These are phyloP conservation scores for Nemurella pictetii DNA, from an alignment of 2,888 invertebrate species.

Conservation along the genomic window DNA sequence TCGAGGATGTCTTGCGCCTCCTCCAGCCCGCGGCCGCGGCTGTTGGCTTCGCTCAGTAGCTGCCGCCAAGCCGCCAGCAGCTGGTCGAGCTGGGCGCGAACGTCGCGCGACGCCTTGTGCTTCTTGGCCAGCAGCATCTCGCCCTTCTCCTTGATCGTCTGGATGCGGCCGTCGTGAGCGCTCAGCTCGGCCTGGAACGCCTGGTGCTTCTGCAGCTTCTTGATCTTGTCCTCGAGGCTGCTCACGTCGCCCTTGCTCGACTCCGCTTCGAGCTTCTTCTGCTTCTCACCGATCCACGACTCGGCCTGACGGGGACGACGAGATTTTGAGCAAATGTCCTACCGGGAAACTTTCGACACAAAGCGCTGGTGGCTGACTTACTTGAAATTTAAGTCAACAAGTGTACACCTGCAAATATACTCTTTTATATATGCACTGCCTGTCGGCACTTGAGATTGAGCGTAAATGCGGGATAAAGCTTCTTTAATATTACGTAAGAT, in stretches of 20 bases:
- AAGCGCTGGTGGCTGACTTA: too few relatives aligned
- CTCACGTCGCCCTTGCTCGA: constrained; percentile 73
- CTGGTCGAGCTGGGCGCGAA: constrained; percentile 68
- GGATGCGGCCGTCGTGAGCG: constrained; percentile 83
- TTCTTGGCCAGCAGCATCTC: constrained; percentile 69
- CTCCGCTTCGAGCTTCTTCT: constrained; percentile 82
- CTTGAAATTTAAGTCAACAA: too few relatives aligned
- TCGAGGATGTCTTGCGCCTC: constrained; percentile 97
- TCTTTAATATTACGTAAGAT: too few relatives aligned
- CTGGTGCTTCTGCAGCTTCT: constrained; percentile 91
- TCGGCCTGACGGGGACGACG: constrained; percentile 70
- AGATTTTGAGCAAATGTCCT: too few relatives aligned
- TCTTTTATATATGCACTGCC: too few relatives aligned
- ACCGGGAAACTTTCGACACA: too few relatives aligned
- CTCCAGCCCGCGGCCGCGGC: constrained; percentile 81
- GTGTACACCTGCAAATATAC: too few relatives aligned
- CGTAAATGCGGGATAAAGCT: too few relatives aligned
- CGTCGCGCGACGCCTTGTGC: constrained; percentile 71
- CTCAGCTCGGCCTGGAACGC: constrained; percentile 91
- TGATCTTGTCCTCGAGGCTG: constrained; percentile 90
- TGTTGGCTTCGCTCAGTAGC: constrained; percentile 70
- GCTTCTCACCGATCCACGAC: constrained; percentile 89
- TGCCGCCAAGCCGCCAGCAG: constrained; percentile 75
- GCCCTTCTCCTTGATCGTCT: constrained; percentile 68
- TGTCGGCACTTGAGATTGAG: too few relatives aligned